These are phyloP conservation scores for Eublepharis macularius DNA, from an alignment of 2,113 vertebrate genomes.

Conservation along the genomic window DNA sequence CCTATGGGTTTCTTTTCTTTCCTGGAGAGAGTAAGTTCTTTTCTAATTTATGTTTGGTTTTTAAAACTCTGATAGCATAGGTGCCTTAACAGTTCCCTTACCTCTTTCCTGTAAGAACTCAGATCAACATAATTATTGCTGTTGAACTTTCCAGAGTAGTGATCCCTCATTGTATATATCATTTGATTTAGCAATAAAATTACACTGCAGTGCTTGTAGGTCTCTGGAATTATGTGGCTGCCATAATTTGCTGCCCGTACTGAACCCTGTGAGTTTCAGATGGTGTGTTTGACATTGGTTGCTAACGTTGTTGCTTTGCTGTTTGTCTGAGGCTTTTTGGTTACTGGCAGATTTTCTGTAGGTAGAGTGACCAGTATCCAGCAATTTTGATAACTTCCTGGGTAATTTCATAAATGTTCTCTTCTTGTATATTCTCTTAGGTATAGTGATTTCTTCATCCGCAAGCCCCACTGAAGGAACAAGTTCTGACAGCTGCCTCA, in stretches of 20 bases:
- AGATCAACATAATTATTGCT: background rate
- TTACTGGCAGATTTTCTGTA: constrained; percentile 25
- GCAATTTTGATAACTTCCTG: constrained; percentile 45
- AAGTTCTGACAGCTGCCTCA: constrained; percentile 92
- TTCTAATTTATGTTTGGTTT: background rate
- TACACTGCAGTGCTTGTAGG: too few species aligned
- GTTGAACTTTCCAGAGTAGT: background rate
- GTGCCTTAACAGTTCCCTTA: background rate
- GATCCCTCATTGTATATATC: background rate
- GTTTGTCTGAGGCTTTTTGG: background rate
- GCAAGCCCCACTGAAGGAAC: constrained; percentile 85
- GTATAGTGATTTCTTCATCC: constrained; percentile 82
- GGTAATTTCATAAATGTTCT: constrained; percentile 52
- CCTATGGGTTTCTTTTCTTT: too few species aligned
- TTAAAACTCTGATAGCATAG: background rate
- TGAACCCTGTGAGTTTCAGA: background rate
- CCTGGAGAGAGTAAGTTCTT: background rate
- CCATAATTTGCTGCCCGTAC: too few species aligned
- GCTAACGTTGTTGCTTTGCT: too few species aligned
- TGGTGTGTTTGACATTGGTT: background rate
- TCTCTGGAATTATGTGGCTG: too few species aligned
- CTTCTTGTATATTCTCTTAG: constrained; percentile 67
- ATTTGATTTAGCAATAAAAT: background rate
- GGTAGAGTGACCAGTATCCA: constrained; percentile 50
- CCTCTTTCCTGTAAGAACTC: background rate